Base-by-base conservation (phyloP, 2,888 invertebrate genomes). In the Reticulitermes lucifugus region DNA sequence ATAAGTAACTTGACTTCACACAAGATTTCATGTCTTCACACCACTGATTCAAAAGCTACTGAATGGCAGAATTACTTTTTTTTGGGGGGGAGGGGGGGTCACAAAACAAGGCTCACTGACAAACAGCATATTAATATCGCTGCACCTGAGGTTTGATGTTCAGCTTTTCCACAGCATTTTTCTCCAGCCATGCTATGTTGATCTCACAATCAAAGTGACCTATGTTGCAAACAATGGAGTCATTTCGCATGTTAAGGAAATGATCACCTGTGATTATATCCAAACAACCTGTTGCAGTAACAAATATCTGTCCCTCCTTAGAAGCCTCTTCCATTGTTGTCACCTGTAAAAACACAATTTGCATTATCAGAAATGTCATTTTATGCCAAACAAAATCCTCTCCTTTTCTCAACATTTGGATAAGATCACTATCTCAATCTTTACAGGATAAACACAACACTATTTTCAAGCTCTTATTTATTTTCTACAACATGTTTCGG, bases 151-250 rank as follows among this genome's bases (percentile, higher is more conserved):
- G 98, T 91, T 99, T 99, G 87, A 99, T 96, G 90, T 97, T 98
- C 35, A 96, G 94, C 92, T 98, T 98, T 88, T 95, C 94, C 84
- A 92, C 93, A 83, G 96, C 95, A 92, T 99, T 98, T 84, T 96
- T 95, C 85, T 98, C 97, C 85, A 99, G 92, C 98, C 99, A 99
- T 75, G 95, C 93, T 22, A 99, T 98, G 91, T 99, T 97, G 88
- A 99, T 96, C 93, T 99, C 99, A 91, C 97, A 98, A 91, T 99
- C 99, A 91, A 99, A 99, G 91, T 99, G 99, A 10, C 99, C 99
- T 90, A 99, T 99, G 90, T 99, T 99, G 91, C 99, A 99, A 84
- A 99, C 97, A 90, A 99, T 98, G 71, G 97, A 94, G 91, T 99
- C 99, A 90, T 99, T 97, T 88, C 96, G 95, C 98, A 99, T 98